Percentiles rank a stretch among this genome's conserved stretches.
Evolutionary conservation across 2,888 invertebrate species (phyloP).

Genomic region (Heliconius erato): DNA sequence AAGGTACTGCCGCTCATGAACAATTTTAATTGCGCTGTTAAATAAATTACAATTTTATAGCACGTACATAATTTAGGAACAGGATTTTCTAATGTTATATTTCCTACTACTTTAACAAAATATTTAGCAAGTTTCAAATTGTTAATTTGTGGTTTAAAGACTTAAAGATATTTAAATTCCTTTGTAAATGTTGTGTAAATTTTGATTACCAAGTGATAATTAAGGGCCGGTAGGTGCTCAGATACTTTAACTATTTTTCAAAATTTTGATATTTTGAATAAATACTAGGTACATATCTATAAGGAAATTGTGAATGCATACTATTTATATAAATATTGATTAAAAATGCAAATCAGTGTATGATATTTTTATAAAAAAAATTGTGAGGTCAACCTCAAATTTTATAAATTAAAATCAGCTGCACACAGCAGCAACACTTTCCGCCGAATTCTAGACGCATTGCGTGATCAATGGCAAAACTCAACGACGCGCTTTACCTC

Average conservation of each 20-base stretch:
- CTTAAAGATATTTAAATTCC: conserved; percentile 17
- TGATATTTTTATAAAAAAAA: not conserved
- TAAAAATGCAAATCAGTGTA: not conserved
- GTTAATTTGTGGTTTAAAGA: conserved; percentile 13
- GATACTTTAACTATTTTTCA: too few species aligned
- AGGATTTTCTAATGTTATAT: conserved; percentile 27
- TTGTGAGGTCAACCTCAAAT: not conserved
- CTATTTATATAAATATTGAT: not conserved
- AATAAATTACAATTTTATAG: conserved; percentile 24
- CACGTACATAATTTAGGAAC: conserved; percentile 32
- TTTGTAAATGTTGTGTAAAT: conserved; percentile 12
- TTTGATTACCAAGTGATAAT: not conserved
- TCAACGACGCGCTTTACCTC: too few species aligned
- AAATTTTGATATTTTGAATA: too few species aligned
- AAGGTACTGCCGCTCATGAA: conserved; percentile 17
- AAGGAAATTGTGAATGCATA: too few species aligned
- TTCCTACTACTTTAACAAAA: conserved; percentile 21
- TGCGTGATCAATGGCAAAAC: too few species aligned
- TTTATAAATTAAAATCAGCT: too few species aligned
- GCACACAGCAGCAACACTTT: too few species aligned
- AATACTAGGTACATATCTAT: too few species aligned
- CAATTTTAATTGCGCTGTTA: conserved; percentile 23
- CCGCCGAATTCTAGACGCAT: too few species aligned
- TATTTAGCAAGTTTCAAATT: conserved; percentile 22
- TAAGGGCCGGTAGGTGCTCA: not conserved